Conservation (phyloP, 2,888 invertebrate species). For the Dicycla oo region DNA sequence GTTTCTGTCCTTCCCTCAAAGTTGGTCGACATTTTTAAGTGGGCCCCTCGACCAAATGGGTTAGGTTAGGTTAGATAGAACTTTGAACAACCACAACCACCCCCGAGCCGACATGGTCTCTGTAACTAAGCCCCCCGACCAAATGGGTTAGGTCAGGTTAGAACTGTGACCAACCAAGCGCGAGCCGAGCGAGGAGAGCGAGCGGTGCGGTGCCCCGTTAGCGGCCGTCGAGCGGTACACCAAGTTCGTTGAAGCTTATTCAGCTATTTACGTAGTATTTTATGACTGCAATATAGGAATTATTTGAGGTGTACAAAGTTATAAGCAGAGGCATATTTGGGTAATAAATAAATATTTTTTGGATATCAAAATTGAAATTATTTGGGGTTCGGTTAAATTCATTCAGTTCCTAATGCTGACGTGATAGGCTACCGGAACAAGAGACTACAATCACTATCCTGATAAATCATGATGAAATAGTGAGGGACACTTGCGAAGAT, state of each 20-base stretch:
- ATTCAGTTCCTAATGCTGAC: neutral
- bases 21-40: no score
- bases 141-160: neutral
- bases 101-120: no score
- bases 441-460: slow-evolving; percentile 8
- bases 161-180: no score
- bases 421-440: neutral
- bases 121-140: no score
- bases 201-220: no score
- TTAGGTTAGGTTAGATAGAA: neutral
- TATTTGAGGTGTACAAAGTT: neutral
- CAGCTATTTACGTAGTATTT: no score
- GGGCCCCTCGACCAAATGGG: no score
- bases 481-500: slow-evolving; percentile 13
- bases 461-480: slow-evolving; percentile 27
- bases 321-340: no score
- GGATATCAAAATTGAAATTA: neutral
- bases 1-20: neutral
- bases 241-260: no score
- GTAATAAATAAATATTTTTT: neutral
- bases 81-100: no score
- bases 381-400: neutral
- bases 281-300: neutral
- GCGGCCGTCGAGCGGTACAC: no score
- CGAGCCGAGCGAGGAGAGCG: neutral